These are phyloP conservation scores for Acrobasis consociella DNA, from an alignment of 2,888 invertebrate species.

Conservation along the genomic window DNA sequence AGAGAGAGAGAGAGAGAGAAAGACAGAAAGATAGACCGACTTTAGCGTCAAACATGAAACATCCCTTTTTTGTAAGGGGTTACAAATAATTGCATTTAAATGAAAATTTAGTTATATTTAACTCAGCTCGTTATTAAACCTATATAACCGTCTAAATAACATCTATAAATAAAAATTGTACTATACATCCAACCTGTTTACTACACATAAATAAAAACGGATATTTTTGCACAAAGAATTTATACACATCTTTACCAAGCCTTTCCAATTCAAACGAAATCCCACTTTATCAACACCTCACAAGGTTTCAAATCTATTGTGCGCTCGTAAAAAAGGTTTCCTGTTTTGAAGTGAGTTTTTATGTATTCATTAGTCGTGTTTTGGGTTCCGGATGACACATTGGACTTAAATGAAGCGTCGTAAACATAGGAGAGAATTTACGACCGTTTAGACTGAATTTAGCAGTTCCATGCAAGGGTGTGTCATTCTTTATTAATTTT, in stretches of 20 bases:
- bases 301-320: constrained; percentile 21
- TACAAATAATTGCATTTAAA: too few species aligned
- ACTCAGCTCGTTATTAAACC: too few species aligned
- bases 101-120: too few species aligned
- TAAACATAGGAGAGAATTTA: constrained; percentile 36
- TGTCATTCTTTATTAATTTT: background rate
- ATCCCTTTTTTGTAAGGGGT: too few species aligned
- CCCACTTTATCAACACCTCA: constrained; percentile 14
- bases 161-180: background rate
- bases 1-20: too few species aligned
- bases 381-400: constrained; percentile 34
- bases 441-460: constrained; percentile 26
- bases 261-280: constrained; percentile 20
- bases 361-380: constrained; percentile 43
- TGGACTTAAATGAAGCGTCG: constrained; percentile 38
- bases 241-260: constrained; percentile 27
- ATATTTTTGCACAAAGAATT: constrained; percentile 23
- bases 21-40: too few species aligned
- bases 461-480: background rate
- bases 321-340: constrained; percentile 4
- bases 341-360: constrained; percentile 31
- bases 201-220: constrained; percentile 34
- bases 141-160: too few species aligned
- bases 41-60: too few species aligned
- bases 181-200: background rate